Base-by-base conservation (phyloP, 53 echinoderm and acorn worm genomes). In the Hippasteria phrygiana region DNA sequence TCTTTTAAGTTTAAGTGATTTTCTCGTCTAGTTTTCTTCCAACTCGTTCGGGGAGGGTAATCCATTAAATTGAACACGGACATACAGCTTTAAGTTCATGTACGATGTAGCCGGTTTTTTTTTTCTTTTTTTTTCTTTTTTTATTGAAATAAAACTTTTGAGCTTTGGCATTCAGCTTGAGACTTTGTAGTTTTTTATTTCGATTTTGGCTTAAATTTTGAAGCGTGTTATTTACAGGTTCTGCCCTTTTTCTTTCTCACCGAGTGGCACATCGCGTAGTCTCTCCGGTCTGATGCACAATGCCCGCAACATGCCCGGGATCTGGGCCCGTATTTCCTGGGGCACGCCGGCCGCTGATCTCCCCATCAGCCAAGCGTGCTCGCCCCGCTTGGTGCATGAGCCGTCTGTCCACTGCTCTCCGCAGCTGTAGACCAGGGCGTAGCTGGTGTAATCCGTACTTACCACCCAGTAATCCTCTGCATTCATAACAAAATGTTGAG, bases 391-490 rank as follows among this genome's bases (percentile, higher is more conserved):
- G 20, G 65, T 59, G 55, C 94, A 94, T 0, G 91, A 87, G 17
- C 92, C 94, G 40, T 92, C 88, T 17, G 34, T 29, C 6, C 74
- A 78, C 69, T 55, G 18, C 43, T 65, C 70, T 5, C 41, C 87
- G 76, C 94, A 94, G 87, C 92, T 90, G 87, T 94, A 94, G 36
- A 92, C 87, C 37, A 94, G 39, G 29, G 94, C 94, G 29, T 89
- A 80, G 75, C 43, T 50, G 24, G 43, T 73, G 79, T 94, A 94
- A 53, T 94, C 90, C 22, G 88, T 84, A 47, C 90, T 87, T 28
- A 94, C 69, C 26, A 94, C 92, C 94, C 94, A 94, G 82, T 94
- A 94, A 50, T 90, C 87, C 63, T 92, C 94, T 94, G 78, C n/a
- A n/a, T n/a, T n/a, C n/a, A n/a, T n/a, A n/a, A n/a, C n/a, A 18